A percentile compares a stretch with the other conserved stretches of the same genome.
Evolutionary conservation across 2,888 invertebrate species (phyloP).

Genomic region (Drosophila birchii): DNA sequence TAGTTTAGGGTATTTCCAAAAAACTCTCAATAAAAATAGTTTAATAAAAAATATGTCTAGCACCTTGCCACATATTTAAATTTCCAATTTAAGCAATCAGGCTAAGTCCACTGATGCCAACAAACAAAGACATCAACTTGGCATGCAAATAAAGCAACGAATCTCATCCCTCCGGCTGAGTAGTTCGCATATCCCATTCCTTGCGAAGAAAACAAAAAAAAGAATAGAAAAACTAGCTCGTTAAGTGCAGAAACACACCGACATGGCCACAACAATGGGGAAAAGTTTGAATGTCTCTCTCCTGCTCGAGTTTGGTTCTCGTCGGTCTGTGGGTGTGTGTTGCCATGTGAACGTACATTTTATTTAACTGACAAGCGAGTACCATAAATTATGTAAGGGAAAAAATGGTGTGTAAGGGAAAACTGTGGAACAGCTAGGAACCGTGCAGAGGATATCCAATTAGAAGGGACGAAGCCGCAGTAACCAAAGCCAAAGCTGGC

Average conservation of each 20-base stretch:
- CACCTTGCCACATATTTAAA: background rate
- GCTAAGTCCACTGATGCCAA: conserved; percentile 1
- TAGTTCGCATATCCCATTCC: background rate
- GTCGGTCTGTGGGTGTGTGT: conserved; percentile 58
- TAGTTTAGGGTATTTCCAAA: background rate
- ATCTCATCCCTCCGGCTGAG: conserved; percentile 4
- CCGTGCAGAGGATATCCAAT: conserved; percentile 4
- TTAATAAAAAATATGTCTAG: no score
- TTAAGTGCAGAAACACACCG: conserved; percentile 18
- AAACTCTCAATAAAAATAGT: background rate
- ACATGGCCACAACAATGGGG: conserved; percentile 51
- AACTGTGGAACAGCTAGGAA: background rate
- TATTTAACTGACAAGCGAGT: conserved; percentile 46
- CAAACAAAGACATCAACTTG: conserved; percentile 8
- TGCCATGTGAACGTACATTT: conserved; percentile 62
- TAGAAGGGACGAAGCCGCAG: background rate
- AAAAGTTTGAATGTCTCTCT: conserved; percentile 43
- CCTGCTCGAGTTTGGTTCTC: background rate
- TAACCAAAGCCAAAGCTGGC: background rate
- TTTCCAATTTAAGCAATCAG: background rate
- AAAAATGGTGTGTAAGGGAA: conserved; percentile 2
- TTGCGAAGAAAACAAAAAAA: background rate
- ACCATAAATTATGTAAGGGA: conserved; percentile 14
- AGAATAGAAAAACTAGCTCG: conserved; percentile 9
- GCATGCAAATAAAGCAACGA: conserved; percentile 8